Percentiles rank a stretch among this genome's conserved stretches.
Conservation (phyloP, 2,113 vertebrate species). For the Okapia johnstoni region DNA sequence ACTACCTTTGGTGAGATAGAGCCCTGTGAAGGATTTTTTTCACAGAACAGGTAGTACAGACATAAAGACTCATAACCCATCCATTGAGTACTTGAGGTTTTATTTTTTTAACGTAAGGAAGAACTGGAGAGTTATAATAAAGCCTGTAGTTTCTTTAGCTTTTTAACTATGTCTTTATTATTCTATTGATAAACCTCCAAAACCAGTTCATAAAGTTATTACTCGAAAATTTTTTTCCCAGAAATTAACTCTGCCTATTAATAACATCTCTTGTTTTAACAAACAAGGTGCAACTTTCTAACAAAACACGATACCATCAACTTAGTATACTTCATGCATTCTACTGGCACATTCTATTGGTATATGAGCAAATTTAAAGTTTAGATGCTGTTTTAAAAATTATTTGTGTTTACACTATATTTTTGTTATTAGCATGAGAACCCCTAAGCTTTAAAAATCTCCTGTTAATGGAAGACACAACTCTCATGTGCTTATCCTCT, state of each 20-base stretch:
- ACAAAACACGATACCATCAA: conserved; percentile 23
- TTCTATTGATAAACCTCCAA: conserved; percentile 41
- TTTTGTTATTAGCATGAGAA: conserved; percentile 14
- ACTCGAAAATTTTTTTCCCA: conserved; percentile 55
- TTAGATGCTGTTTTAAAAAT: background rate
- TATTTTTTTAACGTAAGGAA: conserved; percentile 66
- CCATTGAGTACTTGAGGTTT: conserved; percentile 58
- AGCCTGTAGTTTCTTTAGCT: conserved; percentile 38
- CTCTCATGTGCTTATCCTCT: background rate
- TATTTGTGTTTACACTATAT: conserved; percentile 31
- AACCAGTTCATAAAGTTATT: conserved; percentile 63
- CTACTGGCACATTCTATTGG: background rate
- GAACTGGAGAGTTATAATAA: background rate
- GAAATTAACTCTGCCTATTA: conserved; percentile 64
- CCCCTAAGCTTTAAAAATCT: conserved; percentile 15
- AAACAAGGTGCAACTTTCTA: conserved; percentile 65
- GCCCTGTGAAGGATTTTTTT: conserved; percentile 56
- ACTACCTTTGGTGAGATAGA: conserved; percentile 8
- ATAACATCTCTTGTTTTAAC: conserved; percentile 51
- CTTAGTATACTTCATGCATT: background rate
- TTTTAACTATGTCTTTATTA: conserved; percentile 56
- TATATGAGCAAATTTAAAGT: background rate
- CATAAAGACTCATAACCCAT: conserved; percentile 42
- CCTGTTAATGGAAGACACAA: conserved; percentile 38
- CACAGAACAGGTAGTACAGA: background rate